These are phyloP conservation scores for Luperina testacea DNA, from an alignment of 2,888 invertebrate genomes.

Conservation along the genomic window DNA sequence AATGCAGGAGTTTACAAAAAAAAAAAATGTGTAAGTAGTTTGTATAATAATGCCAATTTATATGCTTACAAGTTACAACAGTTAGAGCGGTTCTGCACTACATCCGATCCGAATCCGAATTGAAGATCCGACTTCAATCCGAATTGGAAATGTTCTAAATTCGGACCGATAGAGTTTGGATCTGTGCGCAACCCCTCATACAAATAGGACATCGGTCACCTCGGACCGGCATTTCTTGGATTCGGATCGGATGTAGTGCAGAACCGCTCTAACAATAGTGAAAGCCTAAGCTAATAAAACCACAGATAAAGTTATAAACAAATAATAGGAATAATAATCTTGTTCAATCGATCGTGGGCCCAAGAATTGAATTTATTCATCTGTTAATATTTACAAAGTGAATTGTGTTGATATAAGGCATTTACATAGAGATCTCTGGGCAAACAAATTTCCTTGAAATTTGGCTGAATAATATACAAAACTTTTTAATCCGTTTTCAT, in stretches of 20 bases:
- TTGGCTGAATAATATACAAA: not conserved
- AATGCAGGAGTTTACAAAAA: not conserved
- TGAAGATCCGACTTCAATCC: too few relatives aligned
- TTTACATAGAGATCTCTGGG: conserved; percentile 32
- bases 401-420: conserved; percentile 44
- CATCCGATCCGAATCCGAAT: too few relatives aligned
- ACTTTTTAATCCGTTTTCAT: not conserved
- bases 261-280: not conserved
- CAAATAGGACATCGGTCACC: too few relatives aligned
- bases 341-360: conserved; percentile 11
- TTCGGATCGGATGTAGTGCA: too few relatives aligned
- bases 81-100: too few relatives aligned
- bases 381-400: conserved; percentile 39
- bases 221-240: too few relatives aligned
- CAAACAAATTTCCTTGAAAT: conserved; percentile 13
- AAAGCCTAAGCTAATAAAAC: not conserved
- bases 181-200: too few relatives aligned
- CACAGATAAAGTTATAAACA: conserved; percentile 32
- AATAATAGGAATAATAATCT: conserved; percentile 17
- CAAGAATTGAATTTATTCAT: conserved; percentile 31
- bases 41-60: not conserved
- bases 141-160: too few relatives aligned
- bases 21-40: not conserved
- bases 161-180: too few relatives aligned
- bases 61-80: conserved; percentile 1